Evolutionary conservation across 2,113 vertebrate genomes (phyloP).

Genomic region (Elanus axillaris): DNA sequence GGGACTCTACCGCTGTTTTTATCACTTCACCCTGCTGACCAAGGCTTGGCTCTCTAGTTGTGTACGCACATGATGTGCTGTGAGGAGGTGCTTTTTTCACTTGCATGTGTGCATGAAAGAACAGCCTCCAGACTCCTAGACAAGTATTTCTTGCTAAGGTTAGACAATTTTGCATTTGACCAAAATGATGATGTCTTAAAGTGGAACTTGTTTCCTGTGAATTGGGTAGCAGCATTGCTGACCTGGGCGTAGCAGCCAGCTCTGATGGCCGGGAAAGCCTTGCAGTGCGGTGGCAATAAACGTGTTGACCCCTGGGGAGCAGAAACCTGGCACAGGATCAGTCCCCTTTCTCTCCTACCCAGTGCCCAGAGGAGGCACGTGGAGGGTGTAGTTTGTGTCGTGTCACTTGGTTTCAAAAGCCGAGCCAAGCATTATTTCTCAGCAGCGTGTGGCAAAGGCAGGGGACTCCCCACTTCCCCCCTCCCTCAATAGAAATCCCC

Average conservation of each 20-base stretch:
- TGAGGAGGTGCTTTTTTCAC: background rate
- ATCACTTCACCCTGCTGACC: background rate
- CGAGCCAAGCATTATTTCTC: background rate
- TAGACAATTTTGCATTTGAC: background rate
- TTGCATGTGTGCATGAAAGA: background rate
- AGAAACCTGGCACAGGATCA: background rate
- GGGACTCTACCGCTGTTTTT: background rate
- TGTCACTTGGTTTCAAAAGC: background rate
- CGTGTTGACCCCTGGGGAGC: background rate
- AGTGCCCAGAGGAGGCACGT: background rate
- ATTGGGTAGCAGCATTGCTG: background rate
- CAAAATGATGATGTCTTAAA: background rate
- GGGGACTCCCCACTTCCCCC: background rate
- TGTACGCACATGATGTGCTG: background rate
- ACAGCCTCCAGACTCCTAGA: background rate
- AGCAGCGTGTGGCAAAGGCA: background rate
- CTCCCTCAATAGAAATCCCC: background rate
- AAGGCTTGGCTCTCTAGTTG: background rate
- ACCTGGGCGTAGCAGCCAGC: accelerated
- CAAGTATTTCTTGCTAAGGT: background rate
- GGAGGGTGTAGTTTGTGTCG: background rate
- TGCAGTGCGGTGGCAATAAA: background rate
- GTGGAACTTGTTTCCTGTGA: background rate
- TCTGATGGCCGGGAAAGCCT: background rate
- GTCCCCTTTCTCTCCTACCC: background rate